phyloP scores from a whole-genome alignment of 2,797 vertebrate species.

The Leontocebus nigricollis region DNA sequence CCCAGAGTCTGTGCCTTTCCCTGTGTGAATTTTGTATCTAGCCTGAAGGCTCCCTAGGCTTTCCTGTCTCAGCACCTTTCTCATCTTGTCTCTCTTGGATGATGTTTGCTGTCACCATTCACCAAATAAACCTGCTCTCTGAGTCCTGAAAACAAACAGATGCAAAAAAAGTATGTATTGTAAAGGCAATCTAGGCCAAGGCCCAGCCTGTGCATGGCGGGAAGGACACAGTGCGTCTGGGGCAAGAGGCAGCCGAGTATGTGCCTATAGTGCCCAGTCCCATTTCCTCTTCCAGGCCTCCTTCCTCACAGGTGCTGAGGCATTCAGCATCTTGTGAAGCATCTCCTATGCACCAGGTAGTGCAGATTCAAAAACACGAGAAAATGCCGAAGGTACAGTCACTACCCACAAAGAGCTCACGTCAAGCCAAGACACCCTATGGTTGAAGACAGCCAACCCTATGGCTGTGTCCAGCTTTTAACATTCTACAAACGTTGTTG shows the following conservation, averaged over 20 bases:
- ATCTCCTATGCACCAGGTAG: neutral
- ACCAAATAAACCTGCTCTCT: constrained; percentile 78
- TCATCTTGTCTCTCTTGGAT: neutral
- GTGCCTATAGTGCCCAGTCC: neutral
- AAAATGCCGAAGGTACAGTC: neutral
- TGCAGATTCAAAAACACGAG: neutral
- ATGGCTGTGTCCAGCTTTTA: neutral
- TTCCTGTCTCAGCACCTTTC: constrained; percentile 10
- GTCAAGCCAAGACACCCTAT: neutral
- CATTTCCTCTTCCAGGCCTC: neutral
- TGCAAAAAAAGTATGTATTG: neutral
- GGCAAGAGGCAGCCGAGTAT: neutral
- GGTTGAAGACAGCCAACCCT: neutral
- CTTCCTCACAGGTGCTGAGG: neutral
- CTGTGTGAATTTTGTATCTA: constrained; percentile 14
- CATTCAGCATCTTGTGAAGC: neutral
- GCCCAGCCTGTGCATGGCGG: rapidly evolving
- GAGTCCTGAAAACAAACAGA: neutral
- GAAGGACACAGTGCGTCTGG: rapidly evolving
- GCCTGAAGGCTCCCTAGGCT: neutral
- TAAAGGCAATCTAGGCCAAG: neutral
- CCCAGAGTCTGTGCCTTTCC: constrained; percentile 29
- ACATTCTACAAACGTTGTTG: neutral
- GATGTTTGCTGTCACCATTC: constrained; percentile 55
- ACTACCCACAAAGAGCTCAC: neutral